Evolutionary conservation across 2,113 vertebrate species (phyloP).

Genomic region (Toxotes chatareus): DNA sequence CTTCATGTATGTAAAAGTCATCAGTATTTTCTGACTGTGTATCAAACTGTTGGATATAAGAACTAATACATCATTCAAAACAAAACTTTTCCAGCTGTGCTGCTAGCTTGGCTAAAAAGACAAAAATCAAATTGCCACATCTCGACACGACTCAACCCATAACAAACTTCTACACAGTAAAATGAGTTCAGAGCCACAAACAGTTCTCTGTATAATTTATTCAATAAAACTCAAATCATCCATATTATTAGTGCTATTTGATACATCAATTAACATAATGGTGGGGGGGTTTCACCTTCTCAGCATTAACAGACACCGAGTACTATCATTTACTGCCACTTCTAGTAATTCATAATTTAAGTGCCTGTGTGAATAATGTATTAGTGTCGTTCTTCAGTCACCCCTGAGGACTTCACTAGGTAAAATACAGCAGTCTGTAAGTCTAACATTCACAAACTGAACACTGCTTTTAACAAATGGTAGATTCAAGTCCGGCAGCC

Average conservation of each 20-base stretch:
- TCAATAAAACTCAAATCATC: slow-evolving; percentile 38
- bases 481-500: slow-evolving; percentile 14
- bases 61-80: too few relatives aligned
- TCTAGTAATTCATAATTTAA: slow-evolving; percentile 27
- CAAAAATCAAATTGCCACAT: too few relatives aligned
- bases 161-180: neutral
- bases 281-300: slow-evolving; percentile 5
- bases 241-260: slow-evolving; percentile 25
- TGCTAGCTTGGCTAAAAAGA: neutral
- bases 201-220: slow-evolving; percentile 58
- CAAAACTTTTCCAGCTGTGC: neutral
- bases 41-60: too few relatives aligned
- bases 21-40: too few relatives aligned
- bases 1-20: too few relatives aligned
- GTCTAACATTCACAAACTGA: slow-evolving; percentile 47
- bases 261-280: slow-evolving; percentile 18
- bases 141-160: neutral
- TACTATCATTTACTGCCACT: neutral
- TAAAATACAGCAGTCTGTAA: slow-evolving; percentile 36
- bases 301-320: slow-evolving; percentile 25
- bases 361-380: slow-evolving; percentile 37
- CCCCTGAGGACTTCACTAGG: slow-evolving; percentile 56
- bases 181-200: neutral
- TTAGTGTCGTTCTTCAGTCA: slow-evolving; percentile 43
- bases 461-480: slow-evolving; percentile 26